Evolutionary conservation across 2,797 vertebrate species (phyloP).

Genomic region (Rhynchotus rufescens): DNA sequence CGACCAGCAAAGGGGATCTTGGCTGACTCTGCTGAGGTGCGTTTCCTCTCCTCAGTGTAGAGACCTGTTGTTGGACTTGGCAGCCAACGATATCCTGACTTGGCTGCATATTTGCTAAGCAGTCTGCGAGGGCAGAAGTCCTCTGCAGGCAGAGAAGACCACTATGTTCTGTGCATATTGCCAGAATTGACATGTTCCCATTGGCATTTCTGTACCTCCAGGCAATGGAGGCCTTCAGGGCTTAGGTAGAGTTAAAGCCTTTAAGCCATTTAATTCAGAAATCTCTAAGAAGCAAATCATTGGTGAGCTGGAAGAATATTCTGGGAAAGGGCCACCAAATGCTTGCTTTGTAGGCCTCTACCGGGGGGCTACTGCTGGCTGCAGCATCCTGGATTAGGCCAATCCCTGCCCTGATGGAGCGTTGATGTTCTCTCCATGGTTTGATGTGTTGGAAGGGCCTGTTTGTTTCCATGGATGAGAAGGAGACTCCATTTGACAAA

Average conservation of each 20-base stretch:
- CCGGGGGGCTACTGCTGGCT: background rate
- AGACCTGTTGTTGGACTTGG: background rate
- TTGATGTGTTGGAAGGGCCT: background rate
- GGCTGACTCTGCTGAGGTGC: background rate
- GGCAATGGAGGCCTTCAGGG: background rate
- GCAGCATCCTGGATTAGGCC: background rate
- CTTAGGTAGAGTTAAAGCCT: background rate
- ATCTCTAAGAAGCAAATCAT: background rate
- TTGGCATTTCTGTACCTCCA: background rate
- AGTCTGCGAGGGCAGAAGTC: background rate
- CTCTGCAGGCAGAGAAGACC: background rate
- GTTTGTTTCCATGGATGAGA: background rate
- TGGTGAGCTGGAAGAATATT: background rate
- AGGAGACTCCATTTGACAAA: background rate
- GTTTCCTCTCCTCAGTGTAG: background rate
- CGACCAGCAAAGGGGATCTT: accelerated
- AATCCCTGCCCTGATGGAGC: background rate
- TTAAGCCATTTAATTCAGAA: background rate
- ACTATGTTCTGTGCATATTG: background rate
- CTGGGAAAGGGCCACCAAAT: background rate
- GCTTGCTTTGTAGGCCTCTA: background rate
- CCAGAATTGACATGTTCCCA: accelerated
- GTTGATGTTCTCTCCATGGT: background rate
- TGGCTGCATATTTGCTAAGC: background rate
- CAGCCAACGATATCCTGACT: background rate